Evolutionary conservation across 2,888 invertebrate genomes (phyloP).

Genomic region (Drepanosiphum platanoidis): DNA sequence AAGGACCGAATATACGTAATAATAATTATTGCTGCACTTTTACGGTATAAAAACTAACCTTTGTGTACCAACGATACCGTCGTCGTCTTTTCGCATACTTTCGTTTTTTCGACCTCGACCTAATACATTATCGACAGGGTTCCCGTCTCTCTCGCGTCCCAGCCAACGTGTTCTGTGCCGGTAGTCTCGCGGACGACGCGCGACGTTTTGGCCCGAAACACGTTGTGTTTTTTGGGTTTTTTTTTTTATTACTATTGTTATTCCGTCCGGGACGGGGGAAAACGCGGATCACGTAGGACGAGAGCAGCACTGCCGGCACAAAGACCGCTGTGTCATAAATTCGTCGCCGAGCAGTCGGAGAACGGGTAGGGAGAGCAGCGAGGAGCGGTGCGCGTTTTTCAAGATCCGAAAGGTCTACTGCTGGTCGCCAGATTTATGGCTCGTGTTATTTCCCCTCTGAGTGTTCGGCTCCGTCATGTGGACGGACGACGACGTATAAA

Average conservation of each 20-base stretch:
- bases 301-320: no score
- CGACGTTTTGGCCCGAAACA: not conserved
- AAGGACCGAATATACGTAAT: no score
- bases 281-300: conserved; percentile 6
- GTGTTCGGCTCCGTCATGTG: conserved; percentile 32
- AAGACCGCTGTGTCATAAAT: conserved; percentile 42
- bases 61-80: no score
- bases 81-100: no score
- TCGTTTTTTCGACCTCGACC: not conserved
- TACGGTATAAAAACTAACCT: no score
- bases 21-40: no score
- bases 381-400: conserved; percentile 25
- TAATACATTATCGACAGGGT: not conserved
- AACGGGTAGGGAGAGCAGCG: no score
- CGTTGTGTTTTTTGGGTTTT: no score
- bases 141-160: not conserved
- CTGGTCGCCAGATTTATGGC: conserved; percentile 51
- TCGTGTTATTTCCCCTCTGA: conserved; percentile 48
- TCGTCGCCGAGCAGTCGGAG: conserved; percentile 1
- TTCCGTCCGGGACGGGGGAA: conserved; percentile 12
- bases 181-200: not conserved
- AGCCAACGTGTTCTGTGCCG: not conserved
- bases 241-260: conserved; percentile 9
- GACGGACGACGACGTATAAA: no score
- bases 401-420: conserved; percentile 46